Evolutionary conservation across 2,113 vertebrate genomes (phyloP), one percentile per base, ranked within the genome.

Genomic region (Tyto alba): DNA sequence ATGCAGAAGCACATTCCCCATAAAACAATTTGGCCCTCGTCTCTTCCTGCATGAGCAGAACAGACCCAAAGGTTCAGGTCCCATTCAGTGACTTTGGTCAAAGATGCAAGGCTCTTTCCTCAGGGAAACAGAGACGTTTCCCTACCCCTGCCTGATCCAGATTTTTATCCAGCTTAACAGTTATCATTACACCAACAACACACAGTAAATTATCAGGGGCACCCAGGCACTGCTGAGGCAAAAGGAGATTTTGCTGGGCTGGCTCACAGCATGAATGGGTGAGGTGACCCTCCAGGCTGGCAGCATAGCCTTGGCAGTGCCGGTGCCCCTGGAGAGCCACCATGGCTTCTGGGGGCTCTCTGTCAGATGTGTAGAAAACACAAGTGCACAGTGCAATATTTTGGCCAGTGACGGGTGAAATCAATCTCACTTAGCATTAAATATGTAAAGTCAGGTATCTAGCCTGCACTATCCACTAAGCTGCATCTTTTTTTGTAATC

Each of bases 261-360:
- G 36, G 4, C 23, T 26, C 64, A 48, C 23, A 56, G 13, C 43
- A 11, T 2, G 8, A 7, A 14, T 2, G 22, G 85, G 34, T 27
- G 27, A 56, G 21, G 41, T 2, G 20, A 69, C 3, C 21, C 20
- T 25, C 32, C 18, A 47, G 27, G 14, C 43, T 41, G 38, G 26
- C 1, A 2, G 34, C 1, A 0, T 9, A 40, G 23, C 36, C 66
- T 23, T 2, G 0, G 43, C 47, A n/a, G 15, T 13, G 8, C 16
- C 16, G 2, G 14, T 3, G 3, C 0, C 10, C 40, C 26, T 34
- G 26, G 47, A 38, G 55, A 93, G n/a, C 18, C 56, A 47, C 18
- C 30, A 25, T 4, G 3, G 38, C 55, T 75, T 53, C 38, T 11
- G 43, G 16, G 56, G 38, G 12, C 25, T 56, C 27, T 18, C 22